phyloP scores from a whole-genome alignment of 2,888 invertebrate genomes.

The Kuschelorhynchus macadamiae region DNA sequence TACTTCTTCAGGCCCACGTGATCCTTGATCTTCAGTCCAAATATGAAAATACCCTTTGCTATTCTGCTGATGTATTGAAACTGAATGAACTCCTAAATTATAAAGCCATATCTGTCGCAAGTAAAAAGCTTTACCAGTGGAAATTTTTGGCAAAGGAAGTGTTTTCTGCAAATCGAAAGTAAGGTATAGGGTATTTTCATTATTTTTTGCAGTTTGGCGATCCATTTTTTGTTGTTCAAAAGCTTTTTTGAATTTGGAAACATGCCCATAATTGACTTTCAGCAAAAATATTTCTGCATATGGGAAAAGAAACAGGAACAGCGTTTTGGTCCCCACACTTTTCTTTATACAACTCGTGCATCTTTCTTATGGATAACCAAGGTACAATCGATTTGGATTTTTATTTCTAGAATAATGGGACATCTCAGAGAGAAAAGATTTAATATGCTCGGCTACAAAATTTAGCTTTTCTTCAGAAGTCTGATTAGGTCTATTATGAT shows the following conservation, averaged over 20 bases:
- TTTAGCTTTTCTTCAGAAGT: not conserved
- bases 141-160: constrained; percentile 29
- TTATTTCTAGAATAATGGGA: not conserved
- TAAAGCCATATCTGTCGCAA: constrained; percentile 35
- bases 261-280: constrained; percentile 21
- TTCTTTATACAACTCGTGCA: constrained; percentile 28
- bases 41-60: constrained; percentile 19
- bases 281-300: constrained; percentile 8
- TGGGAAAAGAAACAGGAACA: constrained; percentile 15
- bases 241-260: constrained; percentile 22
- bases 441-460: not conserved
- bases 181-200: constrained; percentile 9
- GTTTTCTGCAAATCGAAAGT: constrained; percentile 20
- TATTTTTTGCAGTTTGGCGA: constrained; percentile 2
- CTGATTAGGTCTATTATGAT: not conserved
- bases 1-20: constrained; percentile 31
- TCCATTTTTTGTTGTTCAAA: constrained; percentile 33
- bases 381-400: not conserved
- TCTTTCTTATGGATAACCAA: constrained; percentile 10
- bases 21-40: constrained; percentile 34
- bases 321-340: constrained; percentile 24
- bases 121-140: constrained; percentile 11
- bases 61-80: constrained; percentile 13
- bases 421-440: too few species aligned
- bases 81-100: constrained; percentile 10